Evolutionary conservation across 64 coral and sea anemone species (phyloP).

Genomic region (Orbicella faveolata): DNA sequence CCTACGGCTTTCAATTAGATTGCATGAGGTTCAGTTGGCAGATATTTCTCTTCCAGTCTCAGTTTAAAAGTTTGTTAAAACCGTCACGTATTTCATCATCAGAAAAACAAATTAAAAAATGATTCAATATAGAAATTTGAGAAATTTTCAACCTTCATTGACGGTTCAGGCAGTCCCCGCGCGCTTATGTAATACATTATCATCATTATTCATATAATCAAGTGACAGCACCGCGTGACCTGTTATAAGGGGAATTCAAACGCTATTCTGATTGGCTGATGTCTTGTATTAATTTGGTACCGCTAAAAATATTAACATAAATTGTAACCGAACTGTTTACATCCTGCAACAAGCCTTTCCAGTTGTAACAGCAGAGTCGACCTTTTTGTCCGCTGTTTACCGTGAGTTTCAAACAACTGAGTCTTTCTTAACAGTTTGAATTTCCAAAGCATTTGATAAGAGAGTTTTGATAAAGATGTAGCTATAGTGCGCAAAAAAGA

Average conservation of each 20-base stretch:
- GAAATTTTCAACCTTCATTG: background rate
- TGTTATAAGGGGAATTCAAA: background rate
- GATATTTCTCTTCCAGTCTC: background rate
- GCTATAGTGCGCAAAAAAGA: background rate
- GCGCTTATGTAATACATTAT: background rate
- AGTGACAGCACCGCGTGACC: conserved; percentile 17
- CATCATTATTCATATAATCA: background rate
- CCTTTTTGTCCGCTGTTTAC: background rate
- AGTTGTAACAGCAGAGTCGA: background rate
- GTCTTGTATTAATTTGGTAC: background rate
- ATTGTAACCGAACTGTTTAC: background rate
- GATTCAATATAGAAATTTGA: background rate
- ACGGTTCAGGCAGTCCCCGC: background rate
- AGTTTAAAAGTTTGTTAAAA: background rate
- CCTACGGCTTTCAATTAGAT: background rate
- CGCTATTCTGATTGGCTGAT: background rate
- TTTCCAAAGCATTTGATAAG: background rate
- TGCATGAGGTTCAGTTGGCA: background rate
- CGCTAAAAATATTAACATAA: background rate
- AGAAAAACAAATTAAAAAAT: background rate
- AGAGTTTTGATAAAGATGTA: background rate
- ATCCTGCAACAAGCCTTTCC: background rate
- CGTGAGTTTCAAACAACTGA: background rate
- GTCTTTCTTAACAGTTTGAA: too few species aligned
- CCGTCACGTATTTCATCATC: background rate